These are phyloP conservation scores for Tenthredo livida DNA, from an alignment of 2,888 invertebrate genomes.

Conservation along the genomic window DNA sequence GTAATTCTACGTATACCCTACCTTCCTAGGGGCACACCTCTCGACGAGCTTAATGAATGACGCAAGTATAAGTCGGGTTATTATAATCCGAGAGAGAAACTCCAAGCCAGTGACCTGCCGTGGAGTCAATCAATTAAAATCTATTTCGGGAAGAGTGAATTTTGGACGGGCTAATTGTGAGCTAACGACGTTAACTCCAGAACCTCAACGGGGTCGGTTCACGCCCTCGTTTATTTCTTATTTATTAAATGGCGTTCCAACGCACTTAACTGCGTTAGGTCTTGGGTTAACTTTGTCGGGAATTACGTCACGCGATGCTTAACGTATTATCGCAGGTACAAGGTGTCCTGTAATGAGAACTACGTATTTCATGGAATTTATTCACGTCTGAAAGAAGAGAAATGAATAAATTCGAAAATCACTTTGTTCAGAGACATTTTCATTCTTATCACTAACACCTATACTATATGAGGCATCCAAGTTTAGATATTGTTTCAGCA, in stretches of 20 bases:
- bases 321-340: not conserved
- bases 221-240: not conserved
- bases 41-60: constrained; percentile 15
- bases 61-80: not conserved
- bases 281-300: not conserved
- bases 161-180: constrained; percentile 10
- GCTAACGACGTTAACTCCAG: constrained; percentile 22
- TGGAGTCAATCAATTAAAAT: constrained; percentile 23
- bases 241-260: constrained; percentile 13
- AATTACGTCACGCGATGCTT: constrained; percentile 6
- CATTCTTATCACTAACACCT: not conserved
- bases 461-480: not conserved
- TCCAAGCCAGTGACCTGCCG: not conserved
- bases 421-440: not conserved
- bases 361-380: not conserved
- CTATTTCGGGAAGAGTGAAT: constrained; percentile 23
- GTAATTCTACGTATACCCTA: constrained; percentile 2
- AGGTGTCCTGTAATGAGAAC: not conserved
- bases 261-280: not conserved
- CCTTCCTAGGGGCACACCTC: not conserved
- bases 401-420: not conserved
- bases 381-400: not conserved
- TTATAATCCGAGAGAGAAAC: not conserved
- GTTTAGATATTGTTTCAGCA: not conserved
- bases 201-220: not conserved